phyloP scores from a whole-genome alignment of 2,888 invertebrate genomes.

The Sinopyrophorus schimmeli region DNA sequence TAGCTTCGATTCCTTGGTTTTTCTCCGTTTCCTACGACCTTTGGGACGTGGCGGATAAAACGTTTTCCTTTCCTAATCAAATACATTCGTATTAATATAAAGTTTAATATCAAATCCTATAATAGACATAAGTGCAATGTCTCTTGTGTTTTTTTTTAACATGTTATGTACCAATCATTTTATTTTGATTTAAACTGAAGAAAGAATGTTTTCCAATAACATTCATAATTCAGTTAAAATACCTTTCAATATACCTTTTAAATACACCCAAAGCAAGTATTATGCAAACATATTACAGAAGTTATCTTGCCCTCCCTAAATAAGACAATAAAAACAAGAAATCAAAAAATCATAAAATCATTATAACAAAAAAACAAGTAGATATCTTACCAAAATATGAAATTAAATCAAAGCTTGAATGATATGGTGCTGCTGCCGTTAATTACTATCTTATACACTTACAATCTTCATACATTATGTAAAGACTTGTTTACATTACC shows the following conservation, averaged over 20 bases:
- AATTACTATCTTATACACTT: constrained; percentile 6
- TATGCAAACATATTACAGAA: too few relatives aligned
- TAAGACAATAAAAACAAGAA: background rate
- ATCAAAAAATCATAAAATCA: background rate
- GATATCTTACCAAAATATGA: background rate
- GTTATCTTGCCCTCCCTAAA: constrained; percentile 5
- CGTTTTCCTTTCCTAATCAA: constrained; percentile 65
- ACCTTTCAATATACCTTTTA: too few relatives aligned
- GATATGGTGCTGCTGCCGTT: background rate
- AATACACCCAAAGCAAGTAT: too few relatives aligned
- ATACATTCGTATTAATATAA: constrained; percentile 2
- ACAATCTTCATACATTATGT: background rate
- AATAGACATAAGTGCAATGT: constrained; percentile 27
- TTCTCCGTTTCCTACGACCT: constrained; percentile 54
- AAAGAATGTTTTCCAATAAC: too few relatives aligned
- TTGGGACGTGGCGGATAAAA: constrained; percentile 63
- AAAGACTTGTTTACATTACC: background rate
- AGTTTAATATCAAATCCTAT: background rate
- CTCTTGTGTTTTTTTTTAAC: too few relatives aligned
- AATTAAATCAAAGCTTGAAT: background rate
- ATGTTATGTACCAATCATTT: too few relatives aligned
- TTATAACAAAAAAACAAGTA: background rate
- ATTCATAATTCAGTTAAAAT: too few relatives aligned
- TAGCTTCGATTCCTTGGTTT: constrained; percentile 37
- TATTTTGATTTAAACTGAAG: too few relatives aligned